Conservation (phyloP, 2,888 invertebrate genomes). For the Hemicrepidius hirtus region DNA sequence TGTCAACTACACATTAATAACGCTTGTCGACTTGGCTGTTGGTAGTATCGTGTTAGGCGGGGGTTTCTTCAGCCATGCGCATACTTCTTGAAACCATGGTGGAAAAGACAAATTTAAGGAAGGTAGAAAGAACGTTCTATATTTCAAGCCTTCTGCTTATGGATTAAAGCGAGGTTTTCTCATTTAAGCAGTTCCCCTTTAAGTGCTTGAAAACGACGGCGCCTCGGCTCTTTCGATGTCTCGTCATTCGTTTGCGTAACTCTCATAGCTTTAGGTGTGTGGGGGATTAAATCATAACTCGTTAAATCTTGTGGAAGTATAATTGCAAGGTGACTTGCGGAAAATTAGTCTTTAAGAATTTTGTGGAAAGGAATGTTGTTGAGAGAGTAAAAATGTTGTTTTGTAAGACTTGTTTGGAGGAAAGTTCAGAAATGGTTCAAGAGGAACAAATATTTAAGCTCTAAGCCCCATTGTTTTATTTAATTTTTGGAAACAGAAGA, state of each 20-base stretch:
- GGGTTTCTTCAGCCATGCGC: conserved; percentile 44
- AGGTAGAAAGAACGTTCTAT: conserved; percentile 38
- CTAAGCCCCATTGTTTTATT: no score
- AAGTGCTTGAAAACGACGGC: conserved; percentile 42
- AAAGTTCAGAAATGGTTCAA: no score
- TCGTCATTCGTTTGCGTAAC: conserved; percentile 44
- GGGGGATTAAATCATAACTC: not conserved
- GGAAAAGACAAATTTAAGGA: conserved; percentile 24
- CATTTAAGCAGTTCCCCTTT: conserved; percentile 45
- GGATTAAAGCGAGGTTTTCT: conserved; percentile 15
- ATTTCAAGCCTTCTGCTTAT: conserved; percentile 24
- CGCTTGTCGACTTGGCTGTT: conserved; percentile 42
- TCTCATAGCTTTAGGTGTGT: conserved; percentile 6
- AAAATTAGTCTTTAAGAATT: conserved; percentile 1
- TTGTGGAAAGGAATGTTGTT: not conserved
- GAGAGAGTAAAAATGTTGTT: not conserved
- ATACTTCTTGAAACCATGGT: conserved; percentile 18
- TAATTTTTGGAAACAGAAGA: no score
- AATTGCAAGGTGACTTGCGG: not conserved
- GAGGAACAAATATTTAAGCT: no score
- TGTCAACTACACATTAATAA: conserved; percentile 55
- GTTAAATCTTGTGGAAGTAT: not conserved
- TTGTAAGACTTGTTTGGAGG: no score
- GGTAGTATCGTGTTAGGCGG: conserved; percentile 41
- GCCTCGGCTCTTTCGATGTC: conserved; percentile 42